Base-by-base conservation (phyloP, 2,797 vertebrate genomes). In the Denticeps clupeoides region DNA sequence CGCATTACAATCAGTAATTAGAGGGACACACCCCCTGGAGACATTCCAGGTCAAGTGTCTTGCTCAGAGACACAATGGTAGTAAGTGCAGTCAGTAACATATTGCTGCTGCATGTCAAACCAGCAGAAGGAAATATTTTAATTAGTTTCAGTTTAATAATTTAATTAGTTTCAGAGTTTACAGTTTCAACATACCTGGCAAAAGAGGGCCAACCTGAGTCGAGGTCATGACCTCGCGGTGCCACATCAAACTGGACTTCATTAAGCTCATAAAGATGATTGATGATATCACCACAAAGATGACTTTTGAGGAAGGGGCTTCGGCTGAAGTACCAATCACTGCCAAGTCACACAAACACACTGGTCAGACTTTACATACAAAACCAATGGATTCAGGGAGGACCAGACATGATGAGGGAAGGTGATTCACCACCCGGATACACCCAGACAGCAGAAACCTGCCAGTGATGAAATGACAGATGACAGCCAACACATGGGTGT, bases 301-400 rank as follows among this genome's bases (percentile, higher is more conserved):
- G 86, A 5, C 86, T 67, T 70, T 91, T 93, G 65, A 96, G 73
- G 58, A 98, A 89, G 12, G 93, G 94, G 67, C 91, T 98, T 60
- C 90, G 83, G 56, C 82, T 81, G 53, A 91, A 92, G 74, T 91
- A 98, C 93, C 93, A 98, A 67, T 95, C 93, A 67, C 94, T 98
- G 60, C 3, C 11, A 5, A 27, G 33, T 27, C 23, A 18, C 23
- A 18, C 13, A 19, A 23, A n/a, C 15, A 13, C 11, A 32, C 4
- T n/a, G n/a, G n/a, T n/a, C n/a, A n/a, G n/a, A n/a, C n/a, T n/a
- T n/a, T n/a, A 19, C 28, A 44, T 29, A 45, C 16, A 37, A 31
- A 50, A 24, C 25, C 25, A 46, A 21, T 15, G 4, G 12, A 9
- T 23, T 11, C 11, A 41, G 18, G 4, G 16, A 23, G 8, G 13